These are phyloP conservation scores for Hydractinia echinata DNA, from an alignment of 30 jellyfish, hydroid and myxozoan species.

Conservation along the genomic window DNA sequence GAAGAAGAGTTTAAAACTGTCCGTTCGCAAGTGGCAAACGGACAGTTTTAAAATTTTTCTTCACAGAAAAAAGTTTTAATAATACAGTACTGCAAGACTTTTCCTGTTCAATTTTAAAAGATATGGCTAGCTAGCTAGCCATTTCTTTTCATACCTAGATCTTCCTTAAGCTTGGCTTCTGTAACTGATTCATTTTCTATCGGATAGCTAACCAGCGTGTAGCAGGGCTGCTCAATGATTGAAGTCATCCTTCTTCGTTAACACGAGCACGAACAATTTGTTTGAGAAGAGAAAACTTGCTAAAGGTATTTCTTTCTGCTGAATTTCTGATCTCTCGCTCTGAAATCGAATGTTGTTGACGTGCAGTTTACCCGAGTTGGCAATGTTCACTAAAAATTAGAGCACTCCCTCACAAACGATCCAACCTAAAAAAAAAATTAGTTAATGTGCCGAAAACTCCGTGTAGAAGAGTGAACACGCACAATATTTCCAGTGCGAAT, in stretches of 20 bases:
- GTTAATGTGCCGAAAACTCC: background rate
- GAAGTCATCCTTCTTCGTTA: constrained; percentile 16
- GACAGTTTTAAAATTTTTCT: too few species aligned
- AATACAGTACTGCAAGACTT: too few species aligned
- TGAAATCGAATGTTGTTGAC: constrained; percentile 4
- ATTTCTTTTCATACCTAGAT: constrained; percentile 61
- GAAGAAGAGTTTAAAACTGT: too few species aligned
- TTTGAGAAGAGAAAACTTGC: background rate
- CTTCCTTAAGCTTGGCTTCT: constrained; percentile 92
- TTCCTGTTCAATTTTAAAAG: too few species aligned
- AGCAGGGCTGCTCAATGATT: constrained; percentile 74
- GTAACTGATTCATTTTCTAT: constrained; percentile 82
- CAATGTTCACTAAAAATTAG: background rate
- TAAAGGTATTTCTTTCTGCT: background rate
- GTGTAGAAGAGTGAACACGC: background rate
- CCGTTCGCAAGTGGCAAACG: too few species aligned
- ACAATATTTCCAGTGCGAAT: background rate
- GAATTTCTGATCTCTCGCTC: background rate
- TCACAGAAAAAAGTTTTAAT: too few species aligned
- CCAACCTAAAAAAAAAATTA: background rate
- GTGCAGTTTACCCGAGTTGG: constrained; percentile 2
- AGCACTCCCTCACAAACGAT: background rate
- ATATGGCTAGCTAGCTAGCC: background rate
- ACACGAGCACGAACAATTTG: background rate
- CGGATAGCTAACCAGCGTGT: constrained; percentile 86